These are phyloP conservation scores for Morpho achilles DNA, from an alignment of 2,888 invertebrate genomes.

Conservation along the genomic window DNA sequence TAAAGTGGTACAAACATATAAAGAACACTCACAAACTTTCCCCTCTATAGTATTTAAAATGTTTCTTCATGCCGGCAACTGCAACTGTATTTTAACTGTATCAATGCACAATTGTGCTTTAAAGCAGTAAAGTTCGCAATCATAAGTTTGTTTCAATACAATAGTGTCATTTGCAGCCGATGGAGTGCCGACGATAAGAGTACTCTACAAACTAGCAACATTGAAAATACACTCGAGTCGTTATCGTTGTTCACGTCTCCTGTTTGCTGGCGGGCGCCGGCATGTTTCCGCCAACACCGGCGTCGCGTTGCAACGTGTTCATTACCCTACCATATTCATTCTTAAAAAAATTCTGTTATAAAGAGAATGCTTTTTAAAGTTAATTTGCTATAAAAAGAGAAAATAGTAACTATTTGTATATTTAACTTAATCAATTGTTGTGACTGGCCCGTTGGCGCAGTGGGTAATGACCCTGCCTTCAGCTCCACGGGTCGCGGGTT, in stretches of 20 bases:
- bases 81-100: no score
- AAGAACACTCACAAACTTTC: no score
- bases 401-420: no score
- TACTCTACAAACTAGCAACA: slow-evolving; percentile 3
- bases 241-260: slow-evolving; percentile 1
- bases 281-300: slow-evolving; percentile 7
- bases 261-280: not conserved
- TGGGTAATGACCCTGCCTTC: no score
- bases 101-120: not conserved
- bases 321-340: not conserved
- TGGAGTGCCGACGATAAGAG: not conserved
- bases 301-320: slow-evolving; percentile 4
- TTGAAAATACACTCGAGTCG: slow-evolving; percentile 1
- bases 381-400: no score
- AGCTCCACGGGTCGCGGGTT: no score
- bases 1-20: no score
- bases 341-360: not conserved
- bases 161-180: slow-evolving; percentile 1
- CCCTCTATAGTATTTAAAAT: no score
- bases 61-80: no score
- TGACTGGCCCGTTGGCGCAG: no score
- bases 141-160: not conserved
- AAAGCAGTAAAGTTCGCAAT: not conserved
- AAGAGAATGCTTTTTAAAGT: not conserved
- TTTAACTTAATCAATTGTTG: no score